A percentile compares a stretch with the other conserved stretches of the same genome.
phyloP scores from a whole-genome alignment of 2,797 vertebrate genomes.

The Rhinatrema bivittatum region DNA sequence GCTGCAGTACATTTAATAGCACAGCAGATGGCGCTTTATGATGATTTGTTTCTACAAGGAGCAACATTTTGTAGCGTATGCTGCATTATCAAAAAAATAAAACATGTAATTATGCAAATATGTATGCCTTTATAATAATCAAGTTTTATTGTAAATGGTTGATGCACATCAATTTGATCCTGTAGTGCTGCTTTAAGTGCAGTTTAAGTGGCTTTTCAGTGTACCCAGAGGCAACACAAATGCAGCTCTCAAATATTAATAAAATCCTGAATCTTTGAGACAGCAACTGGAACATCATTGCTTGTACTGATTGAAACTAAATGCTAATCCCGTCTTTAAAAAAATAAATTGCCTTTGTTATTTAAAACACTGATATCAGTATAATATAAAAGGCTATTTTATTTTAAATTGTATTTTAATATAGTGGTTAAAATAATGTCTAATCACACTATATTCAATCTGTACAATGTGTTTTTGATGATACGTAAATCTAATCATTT shows the following conservation, averaged over 20 bases:
- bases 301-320: slow-evolving; percentile 67
- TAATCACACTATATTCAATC: slow-evolving; percentile 69
- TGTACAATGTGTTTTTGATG: slow-evolving; percentile 70
- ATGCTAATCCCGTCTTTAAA: slow-evolving; percentile 67
- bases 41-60: slow-evolving; percentile 54
- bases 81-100: slow-evolving; percentile 73
- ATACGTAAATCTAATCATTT: slow-evolving; percentile 55
- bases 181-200: slow-evolving; percentile 77
- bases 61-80: slow-evolving; percentile 60
- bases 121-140: slow-evolving; percentile 79
- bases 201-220: slow-evolving; percentile 77
- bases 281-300: slow-evolving; percentile 66
- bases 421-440: slow-evolving; percentile 68
- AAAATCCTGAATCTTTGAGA: slow-evolving; percentile 72
- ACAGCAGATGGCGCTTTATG: slow-evolving; percentile 74
- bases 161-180: slow-evolving; percentile 76
- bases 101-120: slow-evolving; percentile 81
- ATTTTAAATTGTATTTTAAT: slow-evolving; percentile 70
- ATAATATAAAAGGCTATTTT: slow-evolving; percentile 59
- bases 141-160: slow-evolving; percentile 80
- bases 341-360: slow-evolving; percentile 63
- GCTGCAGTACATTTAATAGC: slow-evolving; percentile 57
- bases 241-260: slow-evolving; percentile 76
- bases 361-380: slow-evolving; percentile 74
- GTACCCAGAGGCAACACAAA: slow-evolving; percentile 75